Evolutionary conservation across 2,797 vertebrate genomes (phyloP).

Genomic region (Poecilia picta): DNA sequence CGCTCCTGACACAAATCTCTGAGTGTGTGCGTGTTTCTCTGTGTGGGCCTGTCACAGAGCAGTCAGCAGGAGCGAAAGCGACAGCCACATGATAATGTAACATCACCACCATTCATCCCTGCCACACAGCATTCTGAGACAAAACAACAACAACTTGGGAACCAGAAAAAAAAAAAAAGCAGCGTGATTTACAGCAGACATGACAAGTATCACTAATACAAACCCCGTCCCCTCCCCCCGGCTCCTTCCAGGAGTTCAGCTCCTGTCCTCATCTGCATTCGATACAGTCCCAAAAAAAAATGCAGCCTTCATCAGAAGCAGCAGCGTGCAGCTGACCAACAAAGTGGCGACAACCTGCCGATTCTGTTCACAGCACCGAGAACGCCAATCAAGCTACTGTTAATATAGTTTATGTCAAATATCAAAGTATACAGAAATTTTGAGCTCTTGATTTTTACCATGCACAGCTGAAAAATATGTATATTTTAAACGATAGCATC

Average conservation of each 20-base stretch:
- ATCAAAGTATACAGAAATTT: not conserved
- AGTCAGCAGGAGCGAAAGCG: constrained; percentile 75
- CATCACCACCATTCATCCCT: constrained; percentile 85
- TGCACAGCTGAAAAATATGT: not conserved
- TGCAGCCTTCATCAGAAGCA: constrained; percentile 33
- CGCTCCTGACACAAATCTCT: constrained; percentile 64
- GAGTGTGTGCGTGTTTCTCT: constrained; percentile 50
- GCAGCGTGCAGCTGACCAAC: constrained; percentile 44
- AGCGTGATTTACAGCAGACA: constrained; percentile 80
- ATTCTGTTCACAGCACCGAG: constrained; percentile 31
- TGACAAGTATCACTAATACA: constrained; percentile 82
- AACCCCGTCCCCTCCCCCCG: constrained; percentile 44
- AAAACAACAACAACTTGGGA: constrained; percentile 80
- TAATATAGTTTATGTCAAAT: not conserved
- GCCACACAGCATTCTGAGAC: constrained; percentile 80
- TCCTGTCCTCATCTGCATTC: constrained; percentile 72
- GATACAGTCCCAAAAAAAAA: constrained; percentile 43
- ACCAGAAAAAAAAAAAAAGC: constrained; percentile 64
- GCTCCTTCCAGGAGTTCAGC: constrained; percentile 62
- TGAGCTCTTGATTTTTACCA: not conserved
- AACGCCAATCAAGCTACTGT: not conserved
- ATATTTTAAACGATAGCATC: not conserved
- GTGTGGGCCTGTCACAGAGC: constrained; percentile 81
- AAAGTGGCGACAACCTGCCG: constrained; percentile 32
- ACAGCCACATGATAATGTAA: constrained; percentile 85